Conservation (phyloP, 2,113 vertebrate species). For the Phoenicopterus ruber region DNA sequence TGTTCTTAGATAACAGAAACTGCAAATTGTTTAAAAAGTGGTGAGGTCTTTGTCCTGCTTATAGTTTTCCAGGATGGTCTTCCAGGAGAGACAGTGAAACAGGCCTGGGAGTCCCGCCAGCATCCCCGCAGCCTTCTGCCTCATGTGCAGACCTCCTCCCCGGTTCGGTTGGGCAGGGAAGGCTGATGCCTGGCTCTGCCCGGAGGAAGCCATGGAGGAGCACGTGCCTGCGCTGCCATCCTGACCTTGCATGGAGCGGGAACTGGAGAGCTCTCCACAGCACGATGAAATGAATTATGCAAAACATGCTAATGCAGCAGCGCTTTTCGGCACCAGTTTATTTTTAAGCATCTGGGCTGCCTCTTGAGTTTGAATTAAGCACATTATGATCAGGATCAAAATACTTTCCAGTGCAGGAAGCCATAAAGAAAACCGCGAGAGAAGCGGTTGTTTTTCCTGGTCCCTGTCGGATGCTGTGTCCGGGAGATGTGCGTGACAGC, state of each 20-base stretch:
- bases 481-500: rapidly evolving
- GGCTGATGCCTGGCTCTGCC: neutral
- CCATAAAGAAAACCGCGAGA: neutral
- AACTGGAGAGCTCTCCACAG: neutral
- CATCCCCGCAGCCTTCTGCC: neutral
- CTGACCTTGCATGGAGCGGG: neutral
- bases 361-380: neutral
- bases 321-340: neutral
- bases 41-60: neutral
- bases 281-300: neutral
- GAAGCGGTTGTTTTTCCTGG: rapidly evolving
- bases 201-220: neutral
- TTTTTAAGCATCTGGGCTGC: neutral
- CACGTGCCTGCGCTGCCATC: neutral
- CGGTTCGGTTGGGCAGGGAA: rapidly evolving
- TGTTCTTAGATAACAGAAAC: neutral
- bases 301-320: neutral
- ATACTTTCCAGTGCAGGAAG: neutral
- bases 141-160: neutral
- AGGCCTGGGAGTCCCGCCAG: neutral
- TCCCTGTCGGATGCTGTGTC: neutral
- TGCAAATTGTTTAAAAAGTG: no score
- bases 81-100: neutral
- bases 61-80: neutral
- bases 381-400: neutral